Evolutionary conservation across 2,888 invertebrate species (phyloP).

Genomic region (Meteorus colon): DNA sequence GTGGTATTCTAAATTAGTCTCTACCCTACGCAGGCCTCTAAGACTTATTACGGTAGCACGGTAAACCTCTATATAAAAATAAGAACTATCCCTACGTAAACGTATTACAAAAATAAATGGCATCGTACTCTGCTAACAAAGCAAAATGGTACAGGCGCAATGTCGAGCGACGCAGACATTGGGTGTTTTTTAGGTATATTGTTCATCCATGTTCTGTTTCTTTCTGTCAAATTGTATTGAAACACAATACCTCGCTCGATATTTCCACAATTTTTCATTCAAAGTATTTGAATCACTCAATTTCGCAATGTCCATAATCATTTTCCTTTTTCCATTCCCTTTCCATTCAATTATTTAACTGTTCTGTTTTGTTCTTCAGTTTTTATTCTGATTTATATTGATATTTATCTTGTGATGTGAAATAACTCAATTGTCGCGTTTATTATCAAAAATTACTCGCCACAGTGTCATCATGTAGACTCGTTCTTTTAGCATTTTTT

Average conservation of each 20-base stretch:
- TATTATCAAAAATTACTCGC: not conserved
- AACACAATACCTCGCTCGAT: conserved; percentile 35
- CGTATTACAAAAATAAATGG: conserved; percentile 73
- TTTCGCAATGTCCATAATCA: conserved; percentile 1
- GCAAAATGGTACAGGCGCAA: conserved; percentile 72
- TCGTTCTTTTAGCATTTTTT: not conserved
- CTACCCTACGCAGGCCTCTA: conserved; percentile 72
- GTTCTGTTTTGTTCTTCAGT: not conserved
- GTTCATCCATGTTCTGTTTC: conserved; percentile 32
- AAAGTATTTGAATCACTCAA: conserved; percentile 23
- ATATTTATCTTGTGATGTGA: not conserved
- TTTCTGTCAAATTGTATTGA: conserved; percentile 26
- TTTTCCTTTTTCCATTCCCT: not conserved
- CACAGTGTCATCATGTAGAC: not conserved
- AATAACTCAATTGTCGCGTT: conserved; percentile 17
- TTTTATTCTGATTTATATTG: not conserved
- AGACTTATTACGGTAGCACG: conserved; percentile 70
- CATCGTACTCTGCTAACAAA: conserved; percentile 73
- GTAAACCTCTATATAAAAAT: conserved; percentile 70
- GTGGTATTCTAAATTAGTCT: conserved; percentile 57
- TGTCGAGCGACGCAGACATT: conserved; percentile 64
- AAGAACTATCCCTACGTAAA: conserved; percentile 71
- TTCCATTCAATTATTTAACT: conserved; percentile 9
- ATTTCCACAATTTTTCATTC: conserved; percentile 21
- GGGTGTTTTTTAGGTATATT: conserved; percentile 35